Base-by-base conservation (phyloP, 2,113 vertebrate genomes). In the Actenoides lindsayi region DNA sequence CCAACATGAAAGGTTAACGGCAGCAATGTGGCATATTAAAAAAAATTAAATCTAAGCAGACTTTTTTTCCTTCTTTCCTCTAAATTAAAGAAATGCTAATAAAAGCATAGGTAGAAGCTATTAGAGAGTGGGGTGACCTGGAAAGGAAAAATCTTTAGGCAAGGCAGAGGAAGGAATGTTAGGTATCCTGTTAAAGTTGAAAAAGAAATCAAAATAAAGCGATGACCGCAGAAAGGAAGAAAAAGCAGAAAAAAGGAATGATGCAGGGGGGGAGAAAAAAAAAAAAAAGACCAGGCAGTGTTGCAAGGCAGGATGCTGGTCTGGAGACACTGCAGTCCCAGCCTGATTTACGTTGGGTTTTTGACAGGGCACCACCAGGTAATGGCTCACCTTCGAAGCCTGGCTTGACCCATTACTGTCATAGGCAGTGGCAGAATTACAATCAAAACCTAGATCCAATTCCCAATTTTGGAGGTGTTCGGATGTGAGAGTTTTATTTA, bases 401-500 rank as follows among this genome's bases (percentile, higher is more conserved):
- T 37, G 65, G 28, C 86, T 95, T 84, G 86, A 90, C 94, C 92
- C 87, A 76, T 88, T 85, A 33, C 89, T 92, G 83, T 85, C 74
- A 83, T 8, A 74, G 78, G 41, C 3, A 0, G 70, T 11, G 39
- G 65, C 27, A 87, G 94, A 95, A 97, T 92, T 94, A 54, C 89
- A 92, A 23, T 91, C 83, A 78, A 94, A 96, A 78, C 67, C 86
- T 10, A 65, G 62, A 93, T 82, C 73, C 27, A 3, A 84, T 87
- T 84, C 86, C 89, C 94, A 73, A 74, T 94, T 94, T 96, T 41
- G 93, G 94, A 96, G 84, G 83, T 95, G 90, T 91, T 96, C 31
- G 0, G 89, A 95, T 87, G 70, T 83, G n/a, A 90, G 77, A 33
- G 80, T 76, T 94, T 94, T 96, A 94, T 96, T 94, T 89, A 97